Conservation (phyloP, 2,888 invertebrate species). For the Drosophila fungiperda region DNA sequence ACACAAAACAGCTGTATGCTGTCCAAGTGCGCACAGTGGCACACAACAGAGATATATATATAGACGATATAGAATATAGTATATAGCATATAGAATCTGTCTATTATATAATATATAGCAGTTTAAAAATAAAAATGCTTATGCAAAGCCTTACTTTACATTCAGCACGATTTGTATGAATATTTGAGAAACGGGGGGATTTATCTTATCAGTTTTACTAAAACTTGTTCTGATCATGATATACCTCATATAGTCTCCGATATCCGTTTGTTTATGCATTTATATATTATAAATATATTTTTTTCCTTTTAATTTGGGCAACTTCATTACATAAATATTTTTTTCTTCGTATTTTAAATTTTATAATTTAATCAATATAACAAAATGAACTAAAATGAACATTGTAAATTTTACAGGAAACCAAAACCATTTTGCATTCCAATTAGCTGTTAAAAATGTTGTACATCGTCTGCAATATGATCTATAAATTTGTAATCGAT, state of each 20-base stretch:
- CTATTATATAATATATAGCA: not conserved
- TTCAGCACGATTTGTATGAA: not conserved
- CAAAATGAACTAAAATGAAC: too few species aligned
- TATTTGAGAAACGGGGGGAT: not conserved
- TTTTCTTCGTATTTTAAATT: too few species aligned
- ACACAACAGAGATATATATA: not conserved
- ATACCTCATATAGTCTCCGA: not conserved
- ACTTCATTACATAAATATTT: not conserved
- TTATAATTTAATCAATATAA: too few species aligned
- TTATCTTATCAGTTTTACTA: not conserved
- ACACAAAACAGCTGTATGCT: slow-evolving; percentile 29
- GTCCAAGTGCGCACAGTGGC: slow-evolving; percentile 20
- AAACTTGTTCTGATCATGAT: not conserved
- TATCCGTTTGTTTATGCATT: not conserved
- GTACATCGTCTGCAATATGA: not conserved
- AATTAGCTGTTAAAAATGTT: not conserved
- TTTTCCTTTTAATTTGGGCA: not conserved
- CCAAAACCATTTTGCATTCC: too few species aligned
- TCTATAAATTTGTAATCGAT: not conserved
- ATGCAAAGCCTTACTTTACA: not conserved
- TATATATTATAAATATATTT: too few species aligned
- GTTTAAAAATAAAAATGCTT: not conserved
- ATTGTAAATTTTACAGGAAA: too few species aligned
- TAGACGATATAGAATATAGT: not conserved
- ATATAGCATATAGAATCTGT: not conserved